Base-by-base conservation (phyloP, 2,113 vertebrate species). In the Murina feae region DNA sequence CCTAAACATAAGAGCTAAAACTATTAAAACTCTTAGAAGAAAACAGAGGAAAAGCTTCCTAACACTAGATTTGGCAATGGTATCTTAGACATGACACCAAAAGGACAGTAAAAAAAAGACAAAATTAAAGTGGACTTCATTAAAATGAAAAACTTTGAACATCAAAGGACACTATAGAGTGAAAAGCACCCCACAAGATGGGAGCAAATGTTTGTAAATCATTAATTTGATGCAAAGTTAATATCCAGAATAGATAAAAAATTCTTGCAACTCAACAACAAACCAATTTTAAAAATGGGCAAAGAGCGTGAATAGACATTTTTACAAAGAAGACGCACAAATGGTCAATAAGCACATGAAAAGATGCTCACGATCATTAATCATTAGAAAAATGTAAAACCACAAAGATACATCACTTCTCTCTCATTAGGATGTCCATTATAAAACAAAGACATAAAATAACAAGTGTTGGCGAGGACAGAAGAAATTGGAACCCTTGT, bases 381-480 rank as follows among this genome's bases (percentile, higher is more conserved):
- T 44, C 72, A 76, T 35, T 30, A 89, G 66, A 79, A 89, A 95
- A 82, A 89, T 66, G 14, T 42, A 95, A 89, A 94, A 89, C 9
- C 68, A 84, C 53, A 89, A 82, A 55, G 68, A 86, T 35, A 94
- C 13, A 42, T 5, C 37, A 89, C 49, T 55, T 89, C 30, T 80
- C 2, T 53, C 7, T 30, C 37, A 92, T 89, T 28, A 90, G 60
- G 25, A 74, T 23, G 47, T 49, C 21, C 69, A 69, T 60, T 44
- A 79, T 23, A 44, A 74, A 89, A 91, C 69, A 79, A 35, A 11
- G 47, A 71, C 11, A 71, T 51, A 69, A 93, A 58, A 83, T 21
- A 91, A n/a, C 18, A 91, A 82, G 44, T 83, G 71, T 16, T 92
- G 76, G 37, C 55, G 47, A 95, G 42, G 17, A 87, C 30, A 5